These are phyloP conservation scores for Trinorchestia longiramus DNA, from an alignment of 1,140 invertebrate genomes.

Conservation along the genomic window DNA sequence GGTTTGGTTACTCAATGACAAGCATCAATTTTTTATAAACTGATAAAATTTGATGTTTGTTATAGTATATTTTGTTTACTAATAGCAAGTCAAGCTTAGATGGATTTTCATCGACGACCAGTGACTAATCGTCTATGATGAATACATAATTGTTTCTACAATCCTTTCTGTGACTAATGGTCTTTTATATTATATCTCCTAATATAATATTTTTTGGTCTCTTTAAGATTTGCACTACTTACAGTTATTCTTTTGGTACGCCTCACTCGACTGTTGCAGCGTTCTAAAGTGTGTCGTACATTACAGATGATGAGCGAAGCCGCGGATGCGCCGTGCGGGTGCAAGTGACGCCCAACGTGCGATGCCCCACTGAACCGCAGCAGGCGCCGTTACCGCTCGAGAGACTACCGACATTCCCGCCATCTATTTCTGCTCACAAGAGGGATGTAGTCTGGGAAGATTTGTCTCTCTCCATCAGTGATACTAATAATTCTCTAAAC, in stretches of 20 bases:
- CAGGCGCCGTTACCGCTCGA: neutral
- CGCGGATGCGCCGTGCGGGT: neutral
- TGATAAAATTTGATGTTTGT: too few relatives aligned
- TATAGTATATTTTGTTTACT: too few relatives aligned
- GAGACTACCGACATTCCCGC: neutral
- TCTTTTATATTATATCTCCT: neutral
- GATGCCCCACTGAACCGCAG: neutral
- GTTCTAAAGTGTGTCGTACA: neutral
- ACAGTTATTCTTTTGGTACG: too few relatives aligned
- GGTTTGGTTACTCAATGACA: too few relatives aligned
- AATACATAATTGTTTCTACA: too few relatives aligned
- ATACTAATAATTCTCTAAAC: neutral
- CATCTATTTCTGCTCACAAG: neutral
- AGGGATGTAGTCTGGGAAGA: constrained; percentile 13
- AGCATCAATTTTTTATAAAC: too few relatives aligned
- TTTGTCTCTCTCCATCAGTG: neutral
- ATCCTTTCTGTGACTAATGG: too few relatives aligned
- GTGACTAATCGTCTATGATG: too few relatives aligned
- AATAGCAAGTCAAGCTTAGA: too few relatives aligned
- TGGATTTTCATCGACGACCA: too few relatives aligned
- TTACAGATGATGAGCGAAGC: neutral
- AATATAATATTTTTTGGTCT: too few relatives aligned
- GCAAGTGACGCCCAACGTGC: neutral
- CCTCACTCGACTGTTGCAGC: neutral
- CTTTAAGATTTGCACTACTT: too few relatives aligned